Percentiles rank a stretch among this genome's conserved stretches.
phyloP scores from a whole-genome alignment of 2,113 vertebrate species.

The Sporophila hypoxantha region DNA sequence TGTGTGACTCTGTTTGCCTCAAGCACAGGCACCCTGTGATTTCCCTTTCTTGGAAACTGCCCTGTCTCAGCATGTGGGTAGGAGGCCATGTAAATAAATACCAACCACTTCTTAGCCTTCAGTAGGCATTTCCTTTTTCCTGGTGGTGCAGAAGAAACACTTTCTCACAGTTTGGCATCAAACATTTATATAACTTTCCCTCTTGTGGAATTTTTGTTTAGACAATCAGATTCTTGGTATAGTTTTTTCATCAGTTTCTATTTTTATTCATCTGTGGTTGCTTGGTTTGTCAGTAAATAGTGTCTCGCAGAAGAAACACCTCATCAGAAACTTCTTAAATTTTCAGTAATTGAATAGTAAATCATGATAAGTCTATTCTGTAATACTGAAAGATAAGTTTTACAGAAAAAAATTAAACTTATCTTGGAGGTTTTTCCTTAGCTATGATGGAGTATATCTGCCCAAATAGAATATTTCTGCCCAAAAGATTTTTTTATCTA shows the following conservation, averaged over 20 bases:
- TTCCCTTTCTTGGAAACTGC: conserved; percentile 38
- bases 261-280: not conserved
- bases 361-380: not conserved
- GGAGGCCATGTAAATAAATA: conserved; percentile 54
- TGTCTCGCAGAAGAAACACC: not conserved
- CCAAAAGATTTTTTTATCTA: not conserved
- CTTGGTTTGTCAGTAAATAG: conserved; percentile 1
- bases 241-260: conserved; percentile 1
- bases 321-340: not conserved
- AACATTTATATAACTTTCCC: conserved; percentile 16
- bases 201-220: conserved; percentile 31
- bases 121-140: conserved; percentile 53
- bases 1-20: not conserved
- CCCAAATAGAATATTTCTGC: not conserved
- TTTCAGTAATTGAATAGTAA: not conserved
- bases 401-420: not conserved
- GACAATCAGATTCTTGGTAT: conserved; percentile 13
- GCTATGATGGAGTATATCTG: not conserved
- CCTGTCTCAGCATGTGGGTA: conserved; percentile 26
- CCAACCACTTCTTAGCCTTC: conserved; percentile 50
- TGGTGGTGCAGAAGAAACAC: conserved; percentile 45
- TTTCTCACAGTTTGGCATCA: conserved; percentile 51
- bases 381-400: not conserved
- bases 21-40: conserved; percentile 5
- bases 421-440: not conserved